Conservation (phyloP, 2,113 vertebrate genomes). For the Paramisgurnus dabryanus region DNA sequence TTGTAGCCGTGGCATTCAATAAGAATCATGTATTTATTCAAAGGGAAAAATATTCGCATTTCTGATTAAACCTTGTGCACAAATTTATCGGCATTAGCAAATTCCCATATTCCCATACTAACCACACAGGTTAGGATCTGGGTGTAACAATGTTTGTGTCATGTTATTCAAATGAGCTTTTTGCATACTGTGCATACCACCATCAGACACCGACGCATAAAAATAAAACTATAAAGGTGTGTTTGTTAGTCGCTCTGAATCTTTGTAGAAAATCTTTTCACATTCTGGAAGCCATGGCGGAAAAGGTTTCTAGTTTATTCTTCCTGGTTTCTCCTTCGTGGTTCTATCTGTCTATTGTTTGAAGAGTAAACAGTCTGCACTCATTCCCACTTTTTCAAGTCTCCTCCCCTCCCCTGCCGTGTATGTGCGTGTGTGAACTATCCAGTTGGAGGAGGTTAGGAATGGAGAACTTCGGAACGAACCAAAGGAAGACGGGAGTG, state of each 20-base stretch:
- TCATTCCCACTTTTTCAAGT: constrained; percentile 4
- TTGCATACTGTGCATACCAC: neutral
- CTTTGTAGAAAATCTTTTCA: constrained; percentile 12
- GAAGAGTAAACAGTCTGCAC: constrained; percentile 40
- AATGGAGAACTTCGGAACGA: constrained; percentile 23
- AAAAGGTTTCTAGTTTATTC: constrained; percentile 23
- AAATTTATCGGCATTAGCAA: neutral
- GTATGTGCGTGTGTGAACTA: constrained; percentile 1
- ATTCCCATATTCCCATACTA: neutral
- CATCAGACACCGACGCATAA: constrained; percentile 15
- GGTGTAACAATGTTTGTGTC: neutral
- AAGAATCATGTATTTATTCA: neutral
- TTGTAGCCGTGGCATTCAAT: neutral
- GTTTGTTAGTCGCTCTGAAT: neutral
- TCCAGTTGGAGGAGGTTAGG: constrained; percentile 27
- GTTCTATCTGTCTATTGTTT: constrained; percentile 47
- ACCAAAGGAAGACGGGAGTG: constrained; percentile 17
- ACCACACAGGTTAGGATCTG: neutral
- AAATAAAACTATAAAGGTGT: constrained; percentile 27
- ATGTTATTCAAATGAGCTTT: neutral
- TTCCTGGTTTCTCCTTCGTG: constrained; percentile 27
- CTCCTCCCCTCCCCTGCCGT: constrained; percentile 19
- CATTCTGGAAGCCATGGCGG: constrained; percentile 16
- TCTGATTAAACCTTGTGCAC: neutral
- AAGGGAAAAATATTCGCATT: neutral